Evolutionary conservation across 2,113 vertebrate genomes (phyloP).

Genomic region (Loxodonta africana): DNA sequence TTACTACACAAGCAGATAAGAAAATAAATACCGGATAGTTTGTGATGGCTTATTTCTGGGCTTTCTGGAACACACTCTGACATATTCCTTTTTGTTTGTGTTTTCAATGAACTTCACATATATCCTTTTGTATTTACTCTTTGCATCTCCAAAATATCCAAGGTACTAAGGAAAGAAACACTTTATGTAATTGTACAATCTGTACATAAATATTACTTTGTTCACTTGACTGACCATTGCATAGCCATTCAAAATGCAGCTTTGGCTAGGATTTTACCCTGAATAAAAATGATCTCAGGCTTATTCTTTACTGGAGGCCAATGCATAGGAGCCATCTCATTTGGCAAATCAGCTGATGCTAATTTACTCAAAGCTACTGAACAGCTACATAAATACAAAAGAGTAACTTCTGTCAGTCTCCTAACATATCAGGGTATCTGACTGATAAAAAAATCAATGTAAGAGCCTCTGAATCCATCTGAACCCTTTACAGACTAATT

Average conservation of each 20-base stretch:
- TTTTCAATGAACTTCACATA: conserved; percentile 99
- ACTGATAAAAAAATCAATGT: conserved; percentile 12
- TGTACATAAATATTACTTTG: conserved; percentile 16
- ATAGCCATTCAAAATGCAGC: conserved; percentile 2
- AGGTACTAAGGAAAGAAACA: conserved; percentile 92
- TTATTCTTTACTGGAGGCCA: not conserved
- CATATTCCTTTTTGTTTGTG: conserved; percentile 98
- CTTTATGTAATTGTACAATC: conserved; percentile 33
- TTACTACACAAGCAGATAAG: not conserved
- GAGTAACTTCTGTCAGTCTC: conserved; percentile 15
- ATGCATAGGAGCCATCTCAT: not conserved
- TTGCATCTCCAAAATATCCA: conserved; percentile 98
- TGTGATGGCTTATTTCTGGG: conserved; percentile 96
- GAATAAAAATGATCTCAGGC: conserved; percentile 4
- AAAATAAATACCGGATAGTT: conserved; percentile 93
- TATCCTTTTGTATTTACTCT: conserved; percentile 97
- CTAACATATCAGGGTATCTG: conserved; percentile 39
- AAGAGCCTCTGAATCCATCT: not conserved
- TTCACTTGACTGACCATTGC: not conserved
- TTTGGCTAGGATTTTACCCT: conserved; percentile 14
- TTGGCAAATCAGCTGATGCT: not conserved
- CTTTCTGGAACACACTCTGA: conserved; percentile 97
- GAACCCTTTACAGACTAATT: conserved; percentile 32
- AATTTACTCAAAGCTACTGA: conserved; percentile 40
- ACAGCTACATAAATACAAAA: conserved; percentile 23